Base-by-base conservation (phyloP, 2,797 vertebrate species). In the Trachurus trachurus region DNA sequence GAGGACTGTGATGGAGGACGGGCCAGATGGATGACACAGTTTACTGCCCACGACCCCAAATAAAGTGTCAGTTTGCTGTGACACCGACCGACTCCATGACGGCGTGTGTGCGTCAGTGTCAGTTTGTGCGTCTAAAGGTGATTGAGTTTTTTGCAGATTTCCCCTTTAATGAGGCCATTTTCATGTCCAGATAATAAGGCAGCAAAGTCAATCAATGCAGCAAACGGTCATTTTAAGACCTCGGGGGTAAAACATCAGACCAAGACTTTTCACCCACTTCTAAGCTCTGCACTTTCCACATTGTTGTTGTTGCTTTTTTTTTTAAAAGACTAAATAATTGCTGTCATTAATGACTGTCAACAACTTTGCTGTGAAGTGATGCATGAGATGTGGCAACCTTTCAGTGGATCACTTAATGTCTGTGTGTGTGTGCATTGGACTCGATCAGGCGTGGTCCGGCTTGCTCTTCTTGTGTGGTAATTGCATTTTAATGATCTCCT, bases 1-100 rank as follows among this genome's bases (percentile, higher is more conserved):
- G 64, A 9, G 78, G 29, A 83, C 34, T 5, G 90, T 92, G 81
- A 80, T 80, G 90, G 84, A 87, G 93, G 82, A 66, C 79, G 88
- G 95, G 87, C 93, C 93, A 91, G 89, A 83, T 80, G 93, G 92
- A 96, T 93, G 96, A 96, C 96, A 95, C 89, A 90, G 96, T 96
- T 74, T 81, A 80, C 80, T 50, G 84, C 76, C 77, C 78, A 47
- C 71, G 70, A 42, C 49, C 62, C 16, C 60, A 69, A 75, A 57
- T 50, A 59, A 81, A 83, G 77, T 34, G 76, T 80, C 56, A 17
- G 50, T 76, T 85, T 62, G 45, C 10, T 58, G 52, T 67, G 76
- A 84, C 69, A 34, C 68, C 11, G 58, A 59, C 21, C 2, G 60
- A 26, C 60, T 65, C 31, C 0, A 6, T 44, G 47, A 9, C 37